phyloP scores from a whole-genome alignment of 2,888 invertebrate species.

The Dicyrtomina minuta region DNA sequence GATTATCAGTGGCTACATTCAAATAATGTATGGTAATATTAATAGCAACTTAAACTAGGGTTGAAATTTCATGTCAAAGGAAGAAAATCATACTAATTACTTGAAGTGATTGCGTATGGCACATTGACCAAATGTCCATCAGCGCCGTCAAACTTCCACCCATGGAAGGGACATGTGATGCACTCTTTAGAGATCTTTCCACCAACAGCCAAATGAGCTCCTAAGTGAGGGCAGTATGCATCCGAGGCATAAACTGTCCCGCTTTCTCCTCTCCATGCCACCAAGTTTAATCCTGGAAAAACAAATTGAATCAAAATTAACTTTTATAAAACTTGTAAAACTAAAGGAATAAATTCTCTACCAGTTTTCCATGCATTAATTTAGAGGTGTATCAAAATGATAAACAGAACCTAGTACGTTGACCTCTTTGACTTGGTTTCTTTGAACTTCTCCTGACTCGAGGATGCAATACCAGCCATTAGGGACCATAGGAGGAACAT shows the following conservation, averaged over 20 bases:
- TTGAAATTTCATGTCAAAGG: too few relatives aligned
- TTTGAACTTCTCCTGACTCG: neutral
- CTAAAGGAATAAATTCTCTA: too few relatives aligned
- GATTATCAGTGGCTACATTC: too few relatives aligned
- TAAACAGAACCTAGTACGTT: too few relatives aligned
- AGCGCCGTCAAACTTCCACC: slow-evolving; percentile 75
- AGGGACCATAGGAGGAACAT: slow-evolving; percentile 3
- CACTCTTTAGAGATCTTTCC: slow-evolving; percentile 71
- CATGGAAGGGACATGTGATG: slow-evolving; percentile 86
- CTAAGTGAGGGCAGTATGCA: slow-evolving; percentile 87
- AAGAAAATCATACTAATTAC: too few relatives aligned
- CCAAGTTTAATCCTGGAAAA: slow-evolving; percentile 69
- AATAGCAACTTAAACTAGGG: too few relatives aligned
- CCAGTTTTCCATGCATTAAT: too few relatives aligned
- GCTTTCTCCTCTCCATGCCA: slow-evolving; percentile 67
- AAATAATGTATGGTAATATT: too few relatives aligned
- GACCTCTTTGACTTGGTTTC: neutral
- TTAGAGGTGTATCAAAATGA: too few relatives aligned
- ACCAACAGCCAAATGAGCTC: slow-evolving; percentile 80
- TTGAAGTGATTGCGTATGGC: slow-evolving; percentile 65
- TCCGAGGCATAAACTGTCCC: slow-evolving; percentile 70
- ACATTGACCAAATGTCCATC: slow-evolving; percentile 73
- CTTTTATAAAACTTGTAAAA: too few relatives aligned
- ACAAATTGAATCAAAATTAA: too few relatives aligned
- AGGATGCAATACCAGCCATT: slow-evolving; percentile 8